These are phyloP conservation scores for Lophius americanus DNA, from an alignment of 2,797 vertebrate species.

Conservation along the genomic window DNA sequence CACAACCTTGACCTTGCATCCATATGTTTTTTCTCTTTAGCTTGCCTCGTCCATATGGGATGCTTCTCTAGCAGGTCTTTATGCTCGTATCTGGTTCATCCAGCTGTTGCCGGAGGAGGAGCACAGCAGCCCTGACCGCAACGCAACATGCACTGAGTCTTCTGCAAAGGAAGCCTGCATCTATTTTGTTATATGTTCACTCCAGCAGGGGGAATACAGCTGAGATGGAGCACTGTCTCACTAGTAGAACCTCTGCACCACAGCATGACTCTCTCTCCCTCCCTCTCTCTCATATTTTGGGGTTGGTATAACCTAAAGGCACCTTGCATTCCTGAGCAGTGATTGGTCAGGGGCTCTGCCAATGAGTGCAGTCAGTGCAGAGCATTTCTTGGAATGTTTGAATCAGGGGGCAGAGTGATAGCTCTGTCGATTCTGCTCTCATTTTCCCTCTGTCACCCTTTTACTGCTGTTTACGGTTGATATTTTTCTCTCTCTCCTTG, in stretches of 20 bases:
- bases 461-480: constrained; percentile 45
- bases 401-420: constrained; percentile 71
- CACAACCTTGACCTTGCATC: constrained; percentile 55
- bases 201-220: constrained; percentile 52
- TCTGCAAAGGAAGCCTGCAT: constrained; percentile 66
- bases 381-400: constrained; percentile 68
- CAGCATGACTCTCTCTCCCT: constrained; percentile 49
- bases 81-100: constrained; percentile 36
- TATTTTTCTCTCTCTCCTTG: constrained; percentile 9
- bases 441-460: constrained; percentile 43
- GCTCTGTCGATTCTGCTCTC: constrained; percentile 64
- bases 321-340: constrained; percentile 70
- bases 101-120: constrained; percentile 61
- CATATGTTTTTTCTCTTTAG: constrained; percentile 11
- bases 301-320: constrained; percentile 83
- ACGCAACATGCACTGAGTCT: constrained; percentile 53
- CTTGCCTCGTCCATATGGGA: constrained; percentile 40
- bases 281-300: constrained; percentile 68
- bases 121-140: constrained; percentile 44
- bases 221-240: constrained; percentile 63
- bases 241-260: constrained; percentile 74
- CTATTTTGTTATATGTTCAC: constrained; percentile 70
- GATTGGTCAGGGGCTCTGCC: constrained; percentile 71
- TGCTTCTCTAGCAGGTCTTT: constrained; percentile 41
- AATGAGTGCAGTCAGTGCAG: constrained; percentile 58